Conservation (phyloP, 1,140 invertebrate species). For the Anastrepha obliqua region DNA sequence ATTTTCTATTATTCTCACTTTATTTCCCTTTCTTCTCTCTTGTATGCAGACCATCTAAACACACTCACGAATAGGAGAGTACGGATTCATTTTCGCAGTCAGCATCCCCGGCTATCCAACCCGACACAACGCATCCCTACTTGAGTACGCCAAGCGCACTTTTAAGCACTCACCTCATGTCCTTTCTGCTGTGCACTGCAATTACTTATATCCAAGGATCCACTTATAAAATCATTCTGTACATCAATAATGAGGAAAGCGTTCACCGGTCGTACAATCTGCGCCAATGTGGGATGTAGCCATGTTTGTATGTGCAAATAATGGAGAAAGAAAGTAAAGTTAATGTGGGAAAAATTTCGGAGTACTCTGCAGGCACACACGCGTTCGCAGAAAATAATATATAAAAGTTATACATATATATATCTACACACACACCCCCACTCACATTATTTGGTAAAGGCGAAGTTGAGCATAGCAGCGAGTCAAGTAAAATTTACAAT, state of each 20-base stretch:
- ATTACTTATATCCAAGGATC: conserved; percentile 93
- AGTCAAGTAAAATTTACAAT: conserved; percentile 38
- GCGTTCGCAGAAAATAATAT: neutral
- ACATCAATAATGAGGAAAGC: conserved; percentile 97
- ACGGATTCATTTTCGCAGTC: neutral
- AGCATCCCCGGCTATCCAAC: conserved; percentile 50
- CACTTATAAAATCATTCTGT: conserved; percentile 98
- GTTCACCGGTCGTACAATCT: conserved; percentile 90
- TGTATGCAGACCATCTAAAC: neutral
- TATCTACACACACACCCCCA: neutral
- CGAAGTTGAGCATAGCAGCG: neutral
- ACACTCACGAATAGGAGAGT: neutral
- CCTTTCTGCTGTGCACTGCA: conserved; percentile 95
- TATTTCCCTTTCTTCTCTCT: neutral
- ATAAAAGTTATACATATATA: neutral
- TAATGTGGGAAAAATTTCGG: conserved; percentile 30
- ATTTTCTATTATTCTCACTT: neutral
- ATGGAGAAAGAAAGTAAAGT: conserved; percentile 10
- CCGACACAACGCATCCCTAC: neutral
- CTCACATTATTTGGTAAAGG: neutral
- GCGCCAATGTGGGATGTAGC: conserved; percentile 58
- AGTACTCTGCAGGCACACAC: neutral
- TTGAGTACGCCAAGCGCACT: conserved; percentile 1
- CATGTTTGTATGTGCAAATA: neutral
- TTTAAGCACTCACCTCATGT: conserved; percentile 79